Base-by-base conservation (phyloP, 2,888 invertebrate species). In the Cacoxenus indagator region DNA sequence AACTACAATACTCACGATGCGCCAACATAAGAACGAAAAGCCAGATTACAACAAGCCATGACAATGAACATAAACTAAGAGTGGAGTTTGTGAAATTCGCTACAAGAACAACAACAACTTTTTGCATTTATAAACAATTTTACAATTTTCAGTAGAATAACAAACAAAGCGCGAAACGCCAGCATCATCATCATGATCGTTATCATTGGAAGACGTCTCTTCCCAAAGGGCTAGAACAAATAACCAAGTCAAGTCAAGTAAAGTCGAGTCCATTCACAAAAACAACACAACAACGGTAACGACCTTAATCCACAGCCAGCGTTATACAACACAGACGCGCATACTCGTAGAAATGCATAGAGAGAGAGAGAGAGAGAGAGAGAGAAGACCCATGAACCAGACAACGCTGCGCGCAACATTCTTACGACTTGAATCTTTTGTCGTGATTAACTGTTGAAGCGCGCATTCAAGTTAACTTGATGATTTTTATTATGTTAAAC, bases 21-120 rank as follows among this genome's bases (percentile, higher is more conserved):
- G 31, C 9, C 31, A 9, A 76, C 70, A 78, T 76, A 82, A 78
- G 82, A 82, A 78, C 78, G 82, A 73, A 75, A 75, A 78, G 78
- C 82, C 78, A 82, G 75, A 61, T 37, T 5, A 19, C 8, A 31
- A n/a, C 31, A 31, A 61, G 11, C 4, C 9, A 43, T 37, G 37
- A n/a, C 19, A 37, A 61, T 61, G 26, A 45, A 46, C 27, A 64
- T 64, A 64, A 17, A 64, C 46, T 31, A 46, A 26, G 46, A n/a
- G 45, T 24, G n/a, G n/a, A n/a, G n/a, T n/a, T n/a, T n/a, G n/a
- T n/a, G n/a, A n/a, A n/a, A n/a, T n/a, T n/a, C n/a, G n/a, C n/a
- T n/a, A n/a, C n/a, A 62, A 45, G 1, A 64, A 65, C 29, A 65
- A 51, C 29, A 65, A 54, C 59, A 61, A 62, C 6, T 31, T 48